A percentile compares a stretch with the other conserved stretches of the same genome.
Conservation (phyloP, 2,888 invertebrate species). For the Cremastinae sp. region DNA sequence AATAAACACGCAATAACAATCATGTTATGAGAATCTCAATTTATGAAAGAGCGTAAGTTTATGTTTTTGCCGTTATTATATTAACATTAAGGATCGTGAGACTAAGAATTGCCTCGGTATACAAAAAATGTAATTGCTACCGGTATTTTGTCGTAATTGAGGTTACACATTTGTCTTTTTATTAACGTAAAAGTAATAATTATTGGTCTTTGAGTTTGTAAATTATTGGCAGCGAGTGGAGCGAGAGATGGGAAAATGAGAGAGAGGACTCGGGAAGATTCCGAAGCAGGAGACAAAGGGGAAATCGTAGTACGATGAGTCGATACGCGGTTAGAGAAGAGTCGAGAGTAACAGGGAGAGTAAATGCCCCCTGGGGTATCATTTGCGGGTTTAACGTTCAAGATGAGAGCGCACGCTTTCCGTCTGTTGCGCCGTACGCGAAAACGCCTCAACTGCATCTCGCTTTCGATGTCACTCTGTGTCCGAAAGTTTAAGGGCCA, state of each 20-base stretch:
- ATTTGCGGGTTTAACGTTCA: slow-evolving; percentile 43
- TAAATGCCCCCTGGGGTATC: slow-evolving; percentile 32
- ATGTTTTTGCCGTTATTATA: no score
- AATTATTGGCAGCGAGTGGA: not conserved
- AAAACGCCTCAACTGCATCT: slow-evolving; percentile 13
- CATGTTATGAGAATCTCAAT: no score
- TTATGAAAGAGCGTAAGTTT: no score
- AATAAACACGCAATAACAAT: no score
- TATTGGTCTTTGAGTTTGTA: not conserved
- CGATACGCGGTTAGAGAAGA: slow-evolving; percentile 6
- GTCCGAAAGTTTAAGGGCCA: no score
- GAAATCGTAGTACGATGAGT: not conserved
- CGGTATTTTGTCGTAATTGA: no score
- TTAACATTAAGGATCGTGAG: no score
- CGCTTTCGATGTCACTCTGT: not conserved
- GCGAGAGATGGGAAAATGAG: not conserved
- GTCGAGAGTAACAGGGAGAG: slow-evolving; percentile 12
- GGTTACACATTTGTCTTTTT: no score
- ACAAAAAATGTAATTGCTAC: no score
- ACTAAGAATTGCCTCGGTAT: no score
- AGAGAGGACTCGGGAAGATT: slow-evolving; percentile 1
- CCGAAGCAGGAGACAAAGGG: slow-evolving; percentile 30
- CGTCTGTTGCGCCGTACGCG: slow-evolving; percentile 33
- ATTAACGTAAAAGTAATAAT: no score
- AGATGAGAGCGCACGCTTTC: slow-evolving; percentile 30